Base-by-base conservation (phyloP, 2,113 vertebrate species). In the Xyrauchen texanus region DNA sequence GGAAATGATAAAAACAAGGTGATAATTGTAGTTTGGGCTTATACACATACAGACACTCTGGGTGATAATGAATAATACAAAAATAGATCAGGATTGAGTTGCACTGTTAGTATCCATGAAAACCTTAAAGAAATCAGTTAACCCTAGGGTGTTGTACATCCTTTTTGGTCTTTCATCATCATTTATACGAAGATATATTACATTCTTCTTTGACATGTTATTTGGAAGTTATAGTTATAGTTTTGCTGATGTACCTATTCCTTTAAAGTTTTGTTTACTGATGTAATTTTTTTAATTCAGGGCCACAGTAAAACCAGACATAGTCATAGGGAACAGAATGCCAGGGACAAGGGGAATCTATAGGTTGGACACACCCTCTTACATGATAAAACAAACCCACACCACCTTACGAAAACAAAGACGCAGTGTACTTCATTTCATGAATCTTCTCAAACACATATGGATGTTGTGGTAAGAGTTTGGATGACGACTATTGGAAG, bases 281-380 rank as follows among this genome's bases (percentile, higher is more conserved):
- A 76, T 46, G 52, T 61, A 46, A 34, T 82, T 85, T 84, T 72
- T 80, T 62, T 0, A 34, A 84, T 78, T 75, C 67, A 55, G 76
- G 46, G 82, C 73, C 77, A 84, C 79, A 86, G 85, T 81, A 86
- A 88, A 87, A 84, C 80, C 61, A 76, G 47, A 79, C 80, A 82
- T 75, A n/a, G 13, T 64, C 76, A 81, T 76, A 85, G 86, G 76
- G 45, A 81, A 62, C 65, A 62, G 77, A 76, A 85, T 82, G 49
- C 8, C 45, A 42, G 57, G 42, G 67, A 58, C 68, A 55, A 75
- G 52, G 62, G 61, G 70, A 75, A 80, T 46, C 12, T 73, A 74
- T 65, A 70, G 13, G 67, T 58, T 45, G 12, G 49, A 70, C 34
- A 12, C 80, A 63, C 58, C 21, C 46, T 67, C 21, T 52, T 60